Evolutionary conservation across 2,888 invertebrate species (phyloP), one percentile per base, ranked within the genome.

Genomic region (Pseudococcus longispinus): DNA sequence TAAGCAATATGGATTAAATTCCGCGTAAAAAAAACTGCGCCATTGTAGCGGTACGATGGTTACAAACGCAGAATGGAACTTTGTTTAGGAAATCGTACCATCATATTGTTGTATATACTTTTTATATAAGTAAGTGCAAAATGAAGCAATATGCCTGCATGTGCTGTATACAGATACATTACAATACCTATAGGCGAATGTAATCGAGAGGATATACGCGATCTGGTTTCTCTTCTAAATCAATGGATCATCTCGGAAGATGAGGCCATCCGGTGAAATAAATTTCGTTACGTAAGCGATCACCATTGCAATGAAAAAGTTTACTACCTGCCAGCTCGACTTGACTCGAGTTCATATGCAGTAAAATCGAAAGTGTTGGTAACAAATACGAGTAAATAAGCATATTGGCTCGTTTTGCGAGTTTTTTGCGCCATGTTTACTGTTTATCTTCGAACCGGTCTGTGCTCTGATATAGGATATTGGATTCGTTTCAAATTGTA

Each of bases 381-480:
- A 29, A 80, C 4, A 20, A 80, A 80, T n/a, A 42, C 42, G 23
- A 23, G 23, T 42, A 80, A 37, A 42, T 80, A 60, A 60, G 60
- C 60, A 60, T 60, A 60, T 60, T 29, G 42, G 37, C 77, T 80
- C 20, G 77, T 80, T 80, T 80, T 80, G 77, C 77, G 42, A 80
- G 42, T 42, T 80, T 77, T 80, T 37, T 37, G 37, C 77, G n/a
- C 37, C 18, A 29, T 80, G 42, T 80, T 42, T 20, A 20, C 9
- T 23, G 23, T 60, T 60, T 60, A 60, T 13, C 9, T 2, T 60
- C 60, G 60, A 60, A 60, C 60, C 60, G 60, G 60, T 60, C 23
- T 23, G 9, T 23, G 23, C 11, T 9, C 60, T 23, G 60, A 23
- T 60, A 18, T 18, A 20, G 9, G 15, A 20, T 60, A 60, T 60